A percentile compares a stretch with the other conserved stretches of the same genome.
These are phyloP conservation scores for Drosophila mayri DNA, from an alignment of 1,140 invertebrate genomes.

Conservation along the genomic window DNA sequence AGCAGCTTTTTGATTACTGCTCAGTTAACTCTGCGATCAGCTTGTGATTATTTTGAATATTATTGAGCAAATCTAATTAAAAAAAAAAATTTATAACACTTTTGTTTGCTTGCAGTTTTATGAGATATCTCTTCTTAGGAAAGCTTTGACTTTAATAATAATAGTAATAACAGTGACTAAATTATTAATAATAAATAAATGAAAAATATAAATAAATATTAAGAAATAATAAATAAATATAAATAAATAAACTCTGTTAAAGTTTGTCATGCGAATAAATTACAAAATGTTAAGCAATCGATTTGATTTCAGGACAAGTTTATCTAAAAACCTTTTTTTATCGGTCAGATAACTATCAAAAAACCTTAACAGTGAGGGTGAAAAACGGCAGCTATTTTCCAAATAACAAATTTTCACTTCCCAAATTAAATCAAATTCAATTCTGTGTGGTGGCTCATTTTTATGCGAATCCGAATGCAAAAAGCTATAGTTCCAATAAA, in stretches of 20 bases:
- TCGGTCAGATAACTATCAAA: neutral
- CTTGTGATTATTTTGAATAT: too few relatives aligned
- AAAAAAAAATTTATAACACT: neutral
- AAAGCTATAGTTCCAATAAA: neutral
- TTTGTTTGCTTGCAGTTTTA: neutral
- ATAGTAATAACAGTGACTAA: too few relatives aligned
- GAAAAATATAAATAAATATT: too few relatives aligned
- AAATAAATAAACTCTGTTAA: neutral
- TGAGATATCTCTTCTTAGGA: too few relatives aligned
- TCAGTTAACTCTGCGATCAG: neutral
- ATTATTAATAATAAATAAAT: too few relatives aligned
- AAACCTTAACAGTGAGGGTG: neutral
- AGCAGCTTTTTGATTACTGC: neutral
- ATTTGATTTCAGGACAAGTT: neutral
- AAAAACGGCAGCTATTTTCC: neutral
- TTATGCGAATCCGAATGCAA: constrained; percentile 40
- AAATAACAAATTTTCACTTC: neutral
- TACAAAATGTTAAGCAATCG: neutral
- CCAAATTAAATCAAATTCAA: constrained; percentile 9
- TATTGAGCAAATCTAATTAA: neutral
- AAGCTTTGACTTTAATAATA: neutral
- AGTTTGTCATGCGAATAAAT: neutral
- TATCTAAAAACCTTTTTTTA: neutral
- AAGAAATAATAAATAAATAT: too few relatives aligned
- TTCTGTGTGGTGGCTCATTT: constrained; percentile 18